These are phyloP conservation scores for Montipora foliosa DNA, from an alignment of 64 coral and sea anemone species.

Conservation along the genomic window DNA sequence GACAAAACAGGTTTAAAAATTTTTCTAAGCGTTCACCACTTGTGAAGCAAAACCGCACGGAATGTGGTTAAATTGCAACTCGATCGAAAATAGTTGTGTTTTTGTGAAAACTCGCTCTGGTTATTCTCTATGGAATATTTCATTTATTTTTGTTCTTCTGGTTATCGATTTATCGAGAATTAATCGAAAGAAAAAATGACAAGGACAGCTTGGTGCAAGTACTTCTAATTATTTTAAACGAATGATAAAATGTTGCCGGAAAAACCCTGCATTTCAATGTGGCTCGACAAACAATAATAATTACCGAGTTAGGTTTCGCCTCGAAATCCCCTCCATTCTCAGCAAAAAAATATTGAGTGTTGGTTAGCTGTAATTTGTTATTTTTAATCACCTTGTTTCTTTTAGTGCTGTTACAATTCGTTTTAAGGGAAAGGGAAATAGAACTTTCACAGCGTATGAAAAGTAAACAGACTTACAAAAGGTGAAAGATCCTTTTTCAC, in stretches of 20 bases:
- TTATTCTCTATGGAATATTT: neutral
- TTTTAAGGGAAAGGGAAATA: neutral
- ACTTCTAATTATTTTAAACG: conserved; percentile 53
- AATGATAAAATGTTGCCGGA: conserved; percentile 20
- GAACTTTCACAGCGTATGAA: neutral
- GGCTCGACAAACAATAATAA: conserved; percentile 21
- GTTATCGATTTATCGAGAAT: conserved; percentile 46
- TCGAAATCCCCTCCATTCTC: conserved; percentile 1
- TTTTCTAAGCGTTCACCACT: conserved; percentile 20
- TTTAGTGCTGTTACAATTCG: neutral
- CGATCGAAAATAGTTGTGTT: neutral
- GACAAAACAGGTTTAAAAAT: neutral
- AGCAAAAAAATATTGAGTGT: neutral
- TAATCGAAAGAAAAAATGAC: conserved; percentile 44
- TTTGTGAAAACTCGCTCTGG: neutral
- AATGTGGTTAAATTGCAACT: no score
- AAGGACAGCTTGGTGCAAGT: conserved; percentile 34
- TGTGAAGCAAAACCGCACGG: neutral
- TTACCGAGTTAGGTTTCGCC: conserved; percentile 58
- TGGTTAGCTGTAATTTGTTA: neutral
- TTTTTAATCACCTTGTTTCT: neutral
- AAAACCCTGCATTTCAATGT: conserved; percentile 41
- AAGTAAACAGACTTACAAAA: neutral
- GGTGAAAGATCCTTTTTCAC: neutral
- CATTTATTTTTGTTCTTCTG: conserved; percentile 17